A percentile compares a stretch with the other conserved stretches of the same genome.
Conservation (phyloP, 2,113 vertebrate species). For the Perccottus glenii region DNA sequence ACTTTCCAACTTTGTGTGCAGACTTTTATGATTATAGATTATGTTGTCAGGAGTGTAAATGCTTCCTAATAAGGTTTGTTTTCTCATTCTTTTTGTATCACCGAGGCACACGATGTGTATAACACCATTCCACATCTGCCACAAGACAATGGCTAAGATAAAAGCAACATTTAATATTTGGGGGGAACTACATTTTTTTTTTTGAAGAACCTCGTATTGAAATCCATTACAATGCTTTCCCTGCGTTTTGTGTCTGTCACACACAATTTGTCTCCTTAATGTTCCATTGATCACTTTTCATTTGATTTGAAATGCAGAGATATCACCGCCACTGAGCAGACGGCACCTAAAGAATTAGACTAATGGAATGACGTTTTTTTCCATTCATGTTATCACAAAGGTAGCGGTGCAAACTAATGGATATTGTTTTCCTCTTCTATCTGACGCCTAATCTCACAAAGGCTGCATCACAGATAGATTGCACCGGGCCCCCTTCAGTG, state of each 20-base stretch:
- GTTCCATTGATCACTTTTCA: conserved; percentile 72
- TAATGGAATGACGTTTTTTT: conserved; percentile 57
- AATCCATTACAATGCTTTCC: conserved; percentile 67
- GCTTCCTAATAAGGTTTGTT: neutral
- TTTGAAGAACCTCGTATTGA: conserved; percentile 59
- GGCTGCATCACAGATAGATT: conserved; percentile 71
- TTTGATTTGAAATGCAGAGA: conserved; percentile 72
- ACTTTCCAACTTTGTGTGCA: neutral
- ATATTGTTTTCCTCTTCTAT: conserved; percentile 76
- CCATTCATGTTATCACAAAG: conserved; percentile 59
- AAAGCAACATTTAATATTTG: conserved; percentile 25
- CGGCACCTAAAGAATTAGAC: conserved; percentile 71
- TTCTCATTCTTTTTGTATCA: neutral
- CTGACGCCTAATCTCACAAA: conserved; percentile 72
- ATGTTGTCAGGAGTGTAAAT: neutral
- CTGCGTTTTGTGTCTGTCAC: conserved; percentile 53
- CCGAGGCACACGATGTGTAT: neutral
- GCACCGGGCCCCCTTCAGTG: conserved; percentile 52
- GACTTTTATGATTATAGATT: conserved; percentile 10
- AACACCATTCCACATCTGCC: conserved; percentile 11
- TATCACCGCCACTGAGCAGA: conserved; percentile 45
- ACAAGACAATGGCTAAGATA: conserved; percentile 37
- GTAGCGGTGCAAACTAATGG: conserved; percentile 69
- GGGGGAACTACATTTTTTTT: conserved; percentile 55
- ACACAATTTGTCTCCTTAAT: conserved; percentile 66